Evolutionary conservation across 2,888 invertebrate species (phyloP), one percentile per base, ranked within the genome.

Genomic region (Odontocerum albicorne): DNA sequence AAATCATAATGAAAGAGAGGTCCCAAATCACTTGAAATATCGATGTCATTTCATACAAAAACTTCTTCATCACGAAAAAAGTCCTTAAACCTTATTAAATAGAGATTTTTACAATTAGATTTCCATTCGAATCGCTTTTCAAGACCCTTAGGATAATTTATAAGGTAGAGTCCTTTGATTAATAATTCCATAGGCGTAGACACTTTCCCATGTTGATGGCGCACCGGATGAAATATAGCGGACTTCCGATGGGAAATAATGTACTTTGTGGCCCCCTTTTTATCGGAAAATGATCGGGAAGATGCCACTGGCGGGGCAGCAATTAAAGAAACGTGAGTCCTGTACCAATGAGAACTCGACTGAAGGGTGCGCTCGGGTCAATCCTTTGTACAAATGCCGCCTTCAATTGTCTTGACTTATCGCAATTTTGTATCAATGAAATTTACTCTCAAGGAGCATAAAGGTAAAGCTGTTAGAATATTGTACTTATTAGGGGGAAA

Each of bases 241-340:
- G 43, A 51, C 15, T 36, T 51, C 51, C 51, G 43, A 43, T 17
- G 13, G 17, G 43, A 50, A 35, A 50, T 33, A 35, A 50, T 33
- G 43, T 36, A 35, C 35, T 20, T 21, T 19, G 50, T 2, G 31
- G n/a, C 27, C 33, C 17, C 31, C 32, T 20, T 43, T 53, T 53
- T 55, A 57, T 60, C 60, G 56, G 57, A 51, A 57, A 57, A 57
- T 57, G 54, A 60, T 60, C 57, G 59, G 43, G 45, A 45, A 56
- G 55, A 44, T 44, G 53, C 33, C 45, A 32, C 43, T 44, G 8
- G 38, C 17, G 43, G 31, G 57, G 51, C 60, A 44, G 57, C 57
- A 60, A 60, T 60, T 60, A 57, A 55, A 51, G 40, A 54, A 57
- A 57, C 60, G 60, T 60, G 60, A 57, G 49, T 32, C 39, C 38